Conservation (phyloP, 2,888 invertebrate genomes). For the Busseola fusca region DNA sequence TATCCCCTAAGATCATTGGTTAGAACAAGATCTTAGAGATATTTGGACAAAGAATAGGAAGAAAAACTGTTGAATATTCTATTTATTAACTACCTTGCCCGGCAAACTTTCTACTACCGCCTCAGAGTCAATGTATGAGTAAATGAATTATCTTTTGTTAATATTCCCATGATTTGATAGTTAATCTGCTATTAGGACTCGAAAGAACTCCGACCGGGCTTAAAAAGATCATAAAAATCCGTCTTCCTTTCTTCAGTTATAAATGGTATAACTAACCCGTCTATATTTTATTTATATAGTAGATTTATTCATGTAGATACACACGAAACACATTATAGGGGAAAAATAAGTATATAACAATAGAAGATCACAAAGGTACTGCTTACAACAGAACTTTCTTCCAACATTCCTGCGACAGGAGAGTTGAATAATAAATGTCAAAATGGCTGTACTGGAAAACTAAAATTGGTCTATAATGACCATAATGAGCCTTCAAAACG, state of each 20-base stretch:
- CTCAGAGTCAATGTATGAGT: too few species aligned
- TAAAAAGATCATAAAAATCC: too few species aligned
- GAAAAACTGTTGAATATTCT: background rate
- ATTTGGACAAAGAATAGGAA: too few species aligned
- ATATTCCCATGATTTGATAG: too few species aligned
- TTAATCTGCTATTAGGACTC: too few species aligned
- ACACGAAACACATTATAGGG: background rate
- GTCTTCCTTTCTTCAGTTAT: too few species aligned
- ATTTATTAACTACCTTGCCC: background rate
- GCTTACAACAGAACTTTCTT: background rate
- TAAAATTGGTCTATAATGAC: background rate
- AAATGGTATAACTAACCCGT: too few species aligned
- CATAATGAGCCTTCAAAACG: background rate
- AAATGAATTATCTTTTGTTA: too few species aligned
- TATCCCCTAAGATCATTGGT: conserved; percentile 2
- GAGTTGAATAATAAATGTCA: background rate
- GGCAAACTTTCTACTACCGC: too few species aligned
- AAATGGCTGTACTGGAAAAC: background rate
- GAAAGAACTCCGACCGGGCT: too few species aligned
- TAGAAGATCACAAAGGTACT: background rate
- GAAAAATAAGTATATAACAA: background rate
- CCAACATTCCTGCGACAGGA: background rate
- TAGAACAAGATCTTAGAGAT: background rate
- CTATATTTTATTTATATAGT: too few species aligned
- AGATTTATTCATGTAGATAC: background rate